Conservation (phyloP, 2,888 invertebrate species). For the Ferrisia virgata region DNA sequence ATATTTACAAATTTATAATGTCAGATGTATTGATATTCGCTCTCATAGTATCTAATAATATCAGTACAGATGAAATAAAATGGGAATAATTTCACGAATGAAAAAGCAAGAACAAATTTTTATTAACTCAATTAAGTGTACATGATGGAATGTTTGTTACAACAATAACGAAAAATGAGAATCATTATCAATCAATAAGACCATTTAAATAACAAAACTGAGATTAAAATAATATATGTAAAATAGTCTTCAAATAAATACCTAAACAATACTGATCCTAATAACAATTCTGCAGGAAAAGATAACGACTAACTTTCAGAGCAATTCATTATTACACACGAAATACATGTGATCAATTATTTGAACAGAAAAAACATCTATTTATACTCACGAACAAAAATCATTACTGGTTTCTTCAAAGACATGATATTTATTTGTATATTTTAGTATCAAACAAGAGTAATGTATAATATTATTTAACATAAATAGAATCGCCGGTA, state of each 20-base stretch:
- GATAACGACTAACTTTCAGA: not conserved
- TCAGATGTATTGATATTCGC: no score
- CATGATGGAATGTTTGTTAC: not conserved
- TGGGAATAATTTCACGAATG: not conserved
- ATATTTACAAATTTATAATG: no score
- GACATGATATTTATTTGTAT: no score
- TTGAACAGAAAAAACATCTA: no score
- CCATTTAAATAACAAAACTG: not conserved
- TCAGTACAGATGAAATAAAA: not conserved
- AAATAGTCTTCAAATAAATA: no score
- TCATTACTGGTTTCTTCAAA: no score
- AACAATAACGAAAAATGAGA: not conserved
- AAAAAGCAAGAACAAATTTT: not conserved
- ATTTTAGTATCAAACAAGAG: no score
- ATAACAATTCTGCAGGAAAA: not conserved
- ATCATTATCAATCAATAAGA: not conserved
- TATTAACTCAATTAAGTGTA: not conserved
- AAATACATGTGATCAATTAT: no score
- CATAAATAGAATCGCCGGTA: no score
- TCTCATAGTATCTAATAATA: no score
- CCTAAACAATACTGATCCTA: not conserved
- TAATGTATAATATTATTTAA: no score
- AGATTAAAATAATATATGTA: not conserved
- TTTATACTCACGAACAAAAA: no score
- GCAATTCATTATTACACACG: not conserved